Evolutionary conservation across 2,113 vertebrate genomes (phyloP).

Genomic region (Dasyurus viverrinus): DNA sequence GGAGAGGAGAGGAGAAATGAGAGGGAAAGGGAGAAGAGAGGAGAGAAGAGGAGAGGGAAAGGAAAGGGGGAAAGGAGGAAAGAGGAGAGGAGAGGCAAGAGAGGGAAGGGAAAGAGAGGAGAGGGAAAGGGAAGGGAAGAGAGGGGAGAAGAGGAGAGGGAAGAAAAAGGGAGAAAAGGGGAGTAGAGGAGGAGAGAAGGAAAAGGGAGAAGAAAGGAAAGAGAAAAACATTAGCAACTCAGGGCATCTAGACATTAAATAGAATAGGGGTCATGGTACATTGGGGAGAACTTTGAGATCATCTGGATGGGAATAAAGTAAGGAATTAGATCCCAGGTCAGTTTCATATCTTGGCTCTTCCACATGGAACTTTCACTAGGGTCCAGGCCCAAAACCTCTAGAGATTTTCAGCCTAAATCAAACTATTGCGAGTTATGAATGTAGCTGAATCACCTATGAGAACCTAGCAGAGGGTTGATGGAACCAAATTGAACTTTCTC

Average conservation of each 20-base stretch:
- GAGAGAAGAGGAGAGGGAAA: too few species aligned
- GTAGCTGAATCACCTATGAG: neutral
- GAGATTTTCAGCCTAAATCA: neutral
- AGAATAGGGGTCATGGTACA: neutral
- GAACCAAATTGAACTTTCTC: neutral
- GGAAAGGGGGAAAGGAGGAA: neutral
- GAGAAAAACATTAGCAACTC: neutral
- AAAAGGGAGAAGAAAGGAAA: neutral
- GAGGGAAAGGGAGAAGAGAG: too few species aligned
- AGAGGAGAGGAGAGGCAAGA: too few species aligned
- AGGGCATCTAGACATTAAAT: neutral
- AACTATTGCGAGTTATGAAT: neutral
- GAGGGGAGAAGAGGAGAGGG: too few species aligned
- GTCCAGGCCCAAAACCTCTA: neutral
- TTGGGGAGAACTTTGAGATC: neutral
- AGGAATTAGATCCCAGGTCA: neutral
- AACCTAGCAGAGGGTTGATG: neutral
- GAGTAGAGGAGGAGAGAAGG: too few species aligned
- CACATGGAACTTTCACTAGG: neutral
- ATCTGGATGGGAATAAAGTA: neutral
- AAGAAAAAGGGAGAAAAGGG: too few species aligned
- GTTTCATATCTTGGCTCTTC: neutral
- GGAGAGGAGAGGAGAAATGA: too few species aligned
- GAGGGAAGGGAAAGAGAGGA: too few species aligned
- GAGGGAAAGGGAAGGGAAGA: too few species aligned